Evolutionary conservation across 2,888 invertebrate species (phyloP).

Genomic region (Tyria jacobaeae): DNA sequence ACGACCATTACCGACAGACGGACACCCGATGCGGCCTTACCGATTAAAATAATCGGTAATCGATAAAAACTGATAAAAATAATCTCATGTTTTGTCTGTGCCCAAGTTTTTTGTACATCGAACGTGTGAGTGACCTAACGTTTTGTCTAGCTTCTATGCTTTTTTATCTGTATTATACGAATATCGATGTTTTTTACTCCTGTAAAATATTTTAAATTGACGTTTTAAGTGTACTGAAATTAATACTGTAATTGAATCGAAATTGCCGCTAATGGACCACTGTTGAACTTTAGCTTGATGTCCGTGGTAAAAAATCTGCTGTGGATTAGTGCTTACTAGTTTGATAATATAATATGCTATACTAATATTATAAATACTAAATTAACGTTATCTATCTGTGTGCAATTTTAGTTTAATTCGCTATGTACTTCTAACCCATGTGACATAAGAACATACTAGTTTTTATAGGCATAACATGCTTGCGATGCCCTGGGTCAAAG

Average conservation of each 20-base stretch:
- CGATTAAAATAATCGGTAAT: slow-evolving; percentile 86
- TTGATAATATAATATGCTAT: too few relatives aligned
- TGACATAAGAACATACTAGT: too few relatives aligned
- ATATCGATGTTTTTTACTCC: slow-evolving; percentile 10
- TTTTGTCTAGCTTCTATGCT: slow-evolving; percentile 47
- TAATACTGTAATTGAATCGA: slow-evolving; percentile 21
- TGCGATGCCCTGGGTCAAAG: too few relatives aligned
- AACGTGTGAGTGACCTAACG: slow-evolving; percentile 54
- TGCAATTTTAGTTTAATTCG: too few relatives aligned
- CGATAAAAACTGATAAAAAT: slow-evolving; percentile 83
- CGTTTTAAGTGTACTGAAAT: slow-evolving; percentile 17
- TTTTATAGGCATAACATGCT: too few relatives aligned
- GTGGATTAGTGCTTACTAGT: neutral
- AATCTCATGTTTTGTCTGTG: slow-evolving; percentile 68
- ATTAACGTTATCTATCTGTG: too few relatives aligned
- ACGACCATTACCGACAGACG: slow-evolving; percentile 84
- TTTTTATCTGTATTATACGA: slow-evolving; percentile 12
- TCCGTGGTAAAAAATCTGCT: slow-evolving; percentile 7
- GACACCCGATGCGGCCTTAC: slow-evolving; percentile 78
- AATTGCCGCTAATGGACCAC: slow-evolving; percentile 19
- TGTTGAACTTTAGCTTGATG: slow-evolving; percentile 10
- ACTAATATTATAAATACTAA: too few relatives aligned
- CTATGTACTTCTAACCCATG: too few relatives aligned
- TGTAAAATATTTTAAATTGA: slow-evolving; percentile 17
- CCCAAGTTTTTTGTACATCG: slow-evolving; percentile 64